phyloP scores from a whole-genome alignment of 2,888 invertebrate species.

The Willowsia nigromaculata region DNA sequence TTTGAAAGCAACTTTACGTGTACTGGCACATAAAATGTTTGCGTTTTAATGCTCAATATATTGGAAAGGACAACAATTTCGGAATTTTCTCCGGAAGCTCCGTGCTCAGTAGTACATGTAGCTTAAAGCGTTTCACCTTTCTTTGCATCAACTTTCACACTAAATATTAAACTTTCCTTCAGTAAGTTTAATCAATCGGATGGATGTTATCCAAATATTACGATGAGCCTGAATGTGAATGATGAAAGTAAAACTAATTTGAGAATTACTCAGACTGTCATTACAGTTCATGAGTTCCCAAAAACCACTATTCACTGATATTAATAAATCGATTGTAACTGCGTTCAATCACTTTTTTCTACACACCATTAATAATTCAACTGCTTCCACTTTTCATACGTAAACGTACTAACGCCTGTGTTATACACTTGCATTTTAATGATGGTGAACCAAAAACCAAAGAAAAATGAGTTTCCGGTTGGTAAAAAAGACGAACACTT shows the following conservation, averaged over 20 bases:
- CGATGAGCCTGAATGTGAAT: not conserved
- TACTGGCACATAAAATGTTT: not conserved
- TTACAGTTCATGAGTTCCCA: not conserved
- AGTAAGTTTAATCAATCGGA: too few species aligned
- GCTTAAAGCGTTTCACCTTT: not conserved
- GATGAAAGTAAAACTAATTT: not conserved
- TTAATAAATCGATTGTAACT: not conserved
- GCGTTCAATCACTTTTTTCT: not conserved
- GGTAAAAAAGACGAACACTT: not conserved
- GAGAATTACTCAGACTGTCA: not conserved
- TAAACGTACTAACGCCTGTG: not conserved
- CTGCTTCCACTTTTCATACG: not conserved
- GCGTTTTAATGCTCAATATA: not conserved
- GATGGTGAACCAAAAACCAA: not conserved
- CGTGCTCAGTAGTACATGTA: not conserved
- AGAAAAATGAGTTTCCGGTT: not conserved
- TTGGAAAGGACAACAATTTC: not conserved
- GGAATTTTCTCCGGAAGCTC: constrained; percentile 30
- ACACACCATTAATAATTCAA: not conserved
- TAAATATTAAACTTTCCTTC: not conserved
- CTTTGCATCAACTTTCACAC: not conserved
- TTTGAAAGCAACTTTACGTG: not conserved
- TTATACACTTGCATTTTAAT: not conserved
- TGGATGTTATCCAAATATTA: too few species aligned
- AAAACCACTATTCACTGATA: not conserved